Conservation (phyloP, 1,140 invertebrate species). For the Panonychus citri region DNA sequence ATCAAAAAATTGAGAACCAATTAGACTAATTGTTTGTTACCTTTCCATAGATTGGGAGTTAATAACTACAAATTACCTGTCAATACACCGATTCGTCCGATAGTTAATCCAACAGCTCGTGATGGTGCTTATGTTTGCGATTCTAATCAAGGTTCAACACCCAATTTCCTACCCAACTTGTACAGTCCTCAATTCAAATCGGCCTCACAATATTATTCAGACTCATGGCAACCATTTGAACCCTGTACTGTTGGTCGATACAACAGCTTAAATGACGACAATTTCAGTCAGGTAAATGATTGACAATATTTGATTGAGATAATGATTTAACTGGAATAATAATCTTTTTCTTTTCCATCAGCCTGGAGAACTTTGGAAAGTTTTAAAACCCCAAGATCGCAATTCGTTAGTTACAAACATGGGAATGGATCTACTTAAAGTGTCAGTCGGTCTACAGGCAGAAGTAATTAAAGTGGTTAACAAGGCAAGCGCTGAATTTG, state of each 20-base stretch:
- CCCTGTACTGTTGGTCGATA: conserved; percentile 30
- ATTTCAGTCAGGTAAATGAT: conserved; percentile 53
- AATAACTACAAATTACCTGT: conserved; percentile 28
- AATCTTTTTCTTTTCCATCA: too few relatives aligned
- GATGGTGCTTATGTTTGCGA: conserved; percentile 42
- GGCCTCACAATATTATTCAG: conserved; percentile 8
- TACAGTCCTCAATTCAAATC: conserved; percentile 30
- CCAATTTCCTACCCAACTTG: conserved; percentile 90
- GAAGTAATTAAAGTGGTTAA: too few relatives aligned
- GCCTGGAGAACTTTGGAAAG: too few relatives aligned
- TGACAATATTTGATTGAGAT: too few relatives aligned
- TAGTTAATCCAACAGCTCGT: conserved; percentile 35
- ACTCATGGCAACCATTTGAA: neutral
- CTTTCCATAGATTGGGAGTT: conserved; percentile 40
- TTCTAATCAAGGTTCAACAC: neutral
- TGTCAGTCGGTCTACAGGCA: too few relatives aligned
- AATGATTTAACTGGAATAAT: too few relatives aligned
- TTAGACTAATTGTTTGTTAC: conserved; percentile 79
- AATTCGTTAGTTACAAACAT: too few relatives aligned
- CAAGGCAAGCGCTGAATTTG: too few relatives aligned
- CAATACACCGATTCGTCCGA: neutral
- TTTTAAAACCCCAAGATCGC: too few relatives aligned
- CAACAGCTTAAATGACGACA: conserved; percentile 63
- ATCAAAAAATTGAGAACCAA: too few relatives aligned
- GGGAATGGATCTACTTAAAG: too few relatives aligned